Evolutionary conservation across 2,113 vertebrate species (phyloP).

Genomic region (Tetrao urogallus): DNA sequence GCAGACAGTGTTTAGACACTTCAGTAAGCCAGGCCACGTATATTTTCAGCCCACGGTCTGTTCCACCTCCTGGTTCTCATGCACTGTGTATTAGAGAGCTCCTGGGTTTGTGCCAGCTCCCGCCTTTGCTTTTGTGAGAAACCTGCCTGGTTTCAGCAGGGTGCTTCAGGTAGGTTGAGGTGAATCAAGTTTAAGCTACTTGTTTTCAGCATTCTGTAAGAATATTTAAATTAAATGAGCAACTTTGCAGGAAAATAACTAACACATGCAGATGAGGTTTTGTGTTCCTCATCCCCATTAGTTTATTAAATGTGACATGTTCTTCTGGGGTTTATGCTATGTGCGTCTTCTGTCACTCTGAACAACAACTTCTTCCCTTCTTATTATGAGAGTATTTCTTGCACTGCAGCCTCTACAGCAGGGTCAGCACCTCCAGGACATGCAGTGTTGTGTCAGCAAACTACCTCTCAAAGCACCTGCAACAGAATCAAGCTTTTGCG

Average conservation of each 20-base stretch:
- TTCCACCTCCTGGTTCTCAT: neutral
- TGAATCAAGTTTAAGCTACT: neutral
- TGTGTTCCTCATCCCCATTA: neutral
- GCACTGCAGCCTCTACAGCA: neutral
- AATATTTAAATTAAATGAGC: neutral
- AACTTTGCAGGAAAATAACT: neutral
- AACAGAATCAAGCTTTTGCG: neutral
- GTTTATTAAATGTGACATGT: neutral
- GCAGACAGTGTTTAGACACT: neutral
- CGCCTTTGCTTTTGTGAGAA: neutral
- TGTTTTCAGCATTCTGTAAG: neutral
- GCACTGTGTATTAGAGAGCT: accelerated
- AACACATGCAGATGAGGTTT: neutral
- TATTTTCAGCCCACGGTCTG: neutral
- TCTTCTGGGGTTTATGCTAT: neutral
- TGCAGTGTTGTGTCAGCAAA: neutral
- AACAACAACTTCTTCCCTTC: neutral
- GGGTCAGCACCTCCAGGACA: neutral
- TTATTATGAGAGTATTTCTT: neutral
- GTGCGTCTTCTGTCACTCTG: neutral
- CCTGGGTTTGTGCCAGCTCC: neutral
- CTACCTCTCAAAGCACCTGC: neutral
- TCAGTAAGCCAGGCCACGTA: neutral
- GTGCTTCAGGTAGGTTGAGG: neutral
- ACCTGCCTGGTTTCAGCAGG: neutral